phyloP scores from a whole-genome alignment of 2,888 invertebrate species.

The Aphodius sticticus region DNA sequence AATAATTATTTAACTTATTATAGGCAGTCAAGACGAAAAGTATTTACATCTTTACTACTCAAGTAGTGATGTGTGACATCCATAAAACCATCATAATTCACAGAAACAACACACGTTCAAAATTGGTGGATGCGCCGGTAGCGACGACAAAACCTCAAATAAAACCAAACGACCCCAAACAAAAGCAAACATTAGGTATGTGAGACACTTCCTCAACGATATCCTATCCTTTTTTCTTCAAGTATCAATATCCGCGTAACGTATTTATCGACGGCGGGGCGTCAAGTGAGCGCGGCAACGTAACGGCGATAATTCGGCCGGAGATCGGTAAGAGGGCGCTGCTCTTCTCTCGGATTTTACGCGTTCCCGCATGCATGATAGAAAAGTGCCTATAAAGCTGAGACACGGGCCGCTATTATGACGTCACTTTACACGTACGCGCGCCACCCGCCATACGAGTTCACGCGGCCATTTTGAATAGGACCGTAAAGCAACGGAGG shows the following conservation, averaged over 20 bases:
- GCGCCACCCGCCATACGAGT: constrained; percentile 32
- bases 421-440: constrained; percentile 47
- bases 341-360: constrained; percentile 42
- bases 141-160: background rate
- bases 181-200: background rate
- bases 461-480: constrained; percentile 42
- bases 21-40: no score
- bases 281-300: background rate
- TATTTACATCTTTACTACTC: no score
- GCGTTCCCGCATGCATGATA: constrained; percentile 43
- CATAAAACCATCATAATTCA: no score
- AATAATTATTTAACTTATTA: no score
- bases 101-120: background rate
- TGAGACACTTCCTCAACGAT: background rate
- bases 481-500: constrained; percentile 37
- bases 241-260: constrained; percentile 4
- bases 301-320: background rate
- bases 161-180: background rate
- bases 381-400: constrained; percentile 46
- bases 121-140: background rate
- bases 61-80: no score
- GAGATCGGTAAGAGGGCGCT: background rate
- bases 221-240: background rate
- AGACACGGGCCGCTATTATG: constrained; percentile 44
- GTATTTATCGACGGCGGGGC: background rate